Base-by-base conservation (phyloP, 2,797 vertebrate genomes). In the Selene dorsalis region DNA sequence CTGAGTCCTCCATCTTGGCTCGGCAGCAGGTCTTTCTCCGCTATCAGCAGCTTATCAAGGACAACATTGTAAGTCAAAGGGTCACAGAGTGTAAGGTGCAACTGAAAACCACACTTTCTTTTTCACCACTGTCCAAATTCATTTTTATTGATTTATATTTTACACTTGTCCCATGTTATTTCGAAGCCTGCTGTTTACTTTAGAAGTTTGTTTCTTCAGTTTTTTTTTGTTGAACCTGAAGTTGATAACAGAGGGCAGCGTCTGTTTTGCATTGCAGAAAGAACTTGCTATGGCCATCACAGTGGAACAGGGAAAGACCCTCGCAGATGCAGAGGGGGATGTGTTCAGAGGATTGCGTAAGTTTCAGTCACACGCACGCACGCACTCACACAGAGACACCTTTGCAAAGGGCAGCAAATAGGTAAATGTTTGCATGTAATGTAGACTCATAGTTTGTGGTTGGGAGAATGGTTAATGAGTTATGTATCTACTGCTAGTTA, bases 261-360 rank as follows among this genome's bases (percentile, higher is more conserved):
- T 6, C 69, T 28, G 8, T 73, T 50, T 69, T 79, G 70, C 77
- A 30, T 92, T 96, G 69, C 93, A 99, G 98, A 98, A 97, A 96
- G 98, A 98, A 94, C 94, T 99, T 73, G 96, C 97, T 76, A 97
- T 94, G 86, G 83, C 96, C 77, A 98, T 99, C 89, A 99, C 98
- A 0, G 63, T 95, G 87, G 98, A 99, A 84, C 97, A 99, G 94
- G 98, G 98, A 57, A 99, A 99, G 94, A 99, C 97, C 60, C 93
- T 99, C 77, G 97, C 98, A 67, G 98, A 99, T 87, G 98, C 98
- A 57, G 98, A 99, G 86, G 97, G 98, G 68, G 98, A 98, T 69
- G 97, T 99, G 60, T 99, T 98, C 92, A 96, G 97, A 94, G 98
- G 98, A 90, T 94, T 99, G 85, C 98, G 97, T 99, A 96, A 97